Evolutionary conservation across 2,888 invertebrate genomes (phyloP).

Genomic region (Tromatobia lineatoria): DNA sequence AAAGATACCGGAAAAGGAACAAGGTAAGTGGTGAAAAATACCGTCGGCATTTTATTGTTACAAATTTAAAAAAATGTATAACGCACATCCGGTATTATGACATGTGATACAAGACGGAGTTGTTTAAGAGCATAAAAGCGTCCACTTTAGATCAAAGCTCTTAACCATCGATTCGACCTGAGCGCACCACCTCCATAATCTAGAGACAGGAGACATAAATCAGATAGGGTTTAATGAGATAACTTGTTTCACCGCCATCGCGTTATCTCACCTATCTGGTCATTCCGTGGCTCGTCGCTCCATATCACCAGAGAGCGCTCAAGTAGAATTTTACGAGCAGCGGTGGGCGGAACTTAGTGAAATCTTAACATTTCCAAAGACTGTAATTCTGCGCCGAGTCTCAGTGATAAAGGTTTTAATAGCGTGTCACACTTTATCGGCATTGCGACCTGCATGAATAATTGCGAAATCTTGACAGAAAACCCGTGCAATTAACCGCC

Average conservation of each 20-base stretch:
- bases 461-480: constrained; percentile 5
- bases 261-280: constrained; percentile 32
- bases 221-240: constrained; percentile 32
- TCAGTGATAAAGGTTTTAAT: constrained; percentile 4
- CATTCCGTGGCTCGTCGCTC: background rate
- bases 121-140: background rate
- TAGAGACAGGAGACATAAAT: constrained; percentile 31
- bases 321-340: constrained; percentile 25
- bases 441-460: constrained; percentile 10
- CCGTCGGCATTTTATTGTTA: background rate
- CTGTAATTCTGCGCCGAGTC: background rate
- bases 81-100: background rate
- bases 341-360: constrained; percentile 1
- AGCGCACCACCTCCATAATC: constrained; percentile 9
- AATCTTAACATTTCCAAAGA: constrained; percentile 11
- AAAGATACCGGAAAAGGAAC: constrained; percentile 82
- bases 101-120: background rate
- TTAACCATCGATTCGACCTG: constrained; percentile 13
- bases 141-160: constrained; percentile 1
- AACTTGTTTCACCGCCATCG: constrained; percentile 17
- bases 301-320: background rate
- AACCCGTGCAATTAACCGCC: constrained; percentile 1
- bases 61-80: background rate
- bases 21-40: constrained; percentile 77
- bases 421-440: constrained; percentile 9